Percentiles rank a stretch among this genome's conserved stretches.
Evolutionary conservation across 2,113 vertebrate genomes (phyloP).

Genomic region (Cyanistes caeruleus): DNA sequence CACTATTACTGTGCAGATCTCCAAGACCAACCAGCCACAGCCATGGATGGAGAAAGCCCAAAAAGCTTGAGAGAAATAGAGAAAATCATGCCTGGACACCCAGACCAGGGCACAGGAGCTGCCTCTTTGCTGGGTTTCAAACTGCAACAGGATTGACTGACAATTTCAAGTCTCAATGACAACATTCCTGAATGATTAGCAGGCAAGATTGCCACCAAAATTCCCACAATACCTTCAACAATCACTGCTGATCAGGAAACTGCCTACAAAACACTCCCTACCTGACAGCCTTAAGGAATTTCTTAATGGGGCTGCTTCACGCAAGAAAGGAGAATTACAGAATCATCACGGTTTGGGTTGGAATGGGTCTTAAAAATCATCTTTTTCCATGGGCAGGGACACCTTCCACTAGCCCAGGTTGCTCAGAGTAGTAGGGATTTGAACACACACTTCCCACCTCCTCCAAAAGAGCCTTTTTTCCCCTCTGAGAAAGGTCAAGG

Average conservation of each 20-base stretch:
- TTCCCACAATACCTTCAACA: not conserved
- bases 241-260: not conserved
- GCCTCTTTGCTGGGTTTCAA: not conserved
- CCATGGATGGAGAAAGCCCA: accelerated
- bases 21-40: accelerated
- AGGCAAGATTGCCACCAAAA: not conserved
- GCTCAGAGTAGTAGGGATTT: not conserved
- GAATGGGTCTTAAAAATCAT: not conserved
- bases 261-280: not conserved
- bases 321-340: not conserved
- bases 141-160: not conserved
- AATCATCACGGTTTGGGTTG: not conserved
- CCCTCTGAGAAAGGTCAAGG: not conserved
- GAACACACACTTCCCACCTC: not conserved
- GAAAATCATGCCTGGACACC: not conserved
- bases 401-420: not conserved
- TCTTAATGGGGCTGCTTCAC: not conserved
- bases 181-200: not conserved
- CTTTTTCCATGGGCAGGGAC: not conserved
- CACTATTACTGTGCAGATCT: accelerated
- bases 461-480: not conserved
- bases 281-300: not conserved
- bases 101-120: not conserved
- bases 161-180: not conserved
- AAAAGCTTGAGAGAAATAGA: not conserved